Evolutionary conservation across 2,797 vertebrate species (phyloP).

Genomic region (Microchirus variegatus): DNA sequence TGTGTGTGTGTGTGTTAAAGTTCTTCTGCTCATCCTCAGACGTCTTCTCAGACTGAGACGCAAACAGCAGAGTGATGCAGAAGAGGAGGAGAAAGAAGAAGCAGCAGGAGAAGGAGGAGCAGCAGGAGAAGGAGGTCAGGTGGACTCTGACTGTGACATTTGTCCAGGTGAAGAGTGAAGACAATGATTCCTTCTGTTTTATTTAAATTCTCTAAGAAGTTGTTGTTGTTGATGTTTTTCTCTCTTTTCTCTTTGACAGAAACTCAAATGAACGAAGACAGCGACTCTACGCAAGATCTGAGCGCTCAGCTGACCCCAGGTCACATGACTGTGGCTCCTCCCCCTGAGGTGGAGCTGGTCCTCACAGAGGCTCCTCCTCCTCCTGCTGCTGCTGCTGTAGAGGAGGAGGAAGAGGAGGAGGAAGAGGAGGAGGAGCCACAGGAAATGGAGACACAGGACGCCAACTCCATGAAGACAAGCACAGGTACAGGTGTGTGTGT

Average conservation of each 20-base stretch:
- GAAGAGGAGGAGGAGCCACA: too few species aligned
- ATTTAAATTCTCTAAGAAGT: too few species aligned
- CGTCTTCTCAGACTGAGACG: slow-evolving; percentile 34
- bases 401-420: too few species aligned
- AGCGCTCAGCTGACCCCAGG: slow-evolving; percentile 49
- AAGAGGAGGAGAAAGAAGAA: slow-evolving; percentile 10
- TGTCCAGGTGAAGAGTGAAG: slow-evolving; percentile 76
- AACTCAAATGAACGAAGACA: slow-evolving; percentile 63
- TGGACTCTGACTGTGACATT: slow-evolving; percentile 58
- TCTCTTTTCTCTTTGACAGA: slow-evolving; percentile 58
- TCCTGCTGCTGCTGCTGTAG: too few species aligned
- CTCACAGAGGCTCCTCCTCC: too few species aligned
- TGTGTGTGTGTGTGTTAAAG: too few species aligned
- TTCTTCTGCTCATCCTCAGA: slow-evolving; percentile 22
- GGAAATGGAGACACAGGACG: too few species aligned
- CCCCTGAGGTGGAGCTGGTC: too few species aligned
- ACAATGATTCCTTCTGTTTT: background rate
- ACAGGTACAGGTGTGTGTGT: too few species aligned
- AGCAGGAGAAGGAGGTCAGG: slow-evolving; percentile 33
- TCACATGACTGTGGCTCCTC: slow-evolving; percentile 25
- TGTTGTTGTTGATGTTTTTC: too few species aligned
- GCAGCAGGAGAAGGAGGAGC: slow-evolving; percentile 16
- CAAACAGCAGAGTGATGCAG: background rate
- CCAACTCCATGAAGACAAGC: too few species aligned
- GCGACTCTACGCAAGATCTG: slow-evolving; percentile 54